These are phyloP conservation scores for Epirrhoe tristata DNA, from an alignment of 2,888 invertebrate genomes.

Conservation along the genomic window DNA sequence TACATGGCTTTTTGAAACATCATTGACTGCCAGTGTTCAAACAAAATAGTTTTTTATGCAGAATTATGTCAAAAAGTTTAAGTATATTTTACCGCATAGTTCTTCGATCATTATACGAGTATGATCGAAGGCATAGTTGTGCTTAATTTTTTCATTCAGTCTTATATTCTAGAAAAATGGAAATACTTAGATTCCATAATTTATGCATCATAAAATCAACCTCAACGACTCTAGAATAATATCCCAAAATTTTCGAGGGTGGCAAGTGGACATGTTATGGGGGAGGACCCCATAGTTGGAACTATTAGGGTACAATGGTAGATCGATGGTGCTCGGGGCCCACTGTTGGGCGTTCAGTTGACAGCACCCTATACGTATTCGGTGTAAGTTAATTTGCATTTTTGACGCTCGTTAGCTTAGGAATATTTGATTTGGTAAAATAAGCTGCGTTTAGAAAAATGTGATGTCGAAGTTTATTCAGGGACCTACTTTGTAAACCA, in stretches of 20 bases:
- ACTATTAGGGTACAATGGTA: slow-evolving; percentile 73
- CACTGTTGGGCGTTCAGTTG: slow-evolving; percentile 58
- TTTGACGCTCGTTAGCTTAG: slow-evolving; percentile 51
- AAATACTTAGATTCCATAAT: neutral
- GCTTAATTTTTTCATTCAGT: neutral
- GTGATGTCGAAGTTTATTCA: neutral
- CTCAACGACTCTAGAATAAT: slow-evolving; percentile 42
- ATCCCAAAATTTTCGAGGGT: slow-evolving; percentile 53
- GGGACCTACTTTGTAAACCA: no score
- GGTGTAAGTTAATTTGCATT: slow-evolving; percentile 77
- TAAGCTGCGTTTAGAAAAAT: slow-evolving; percentile 11
- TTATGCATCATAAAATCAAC: slow-evolving; percentile 12
- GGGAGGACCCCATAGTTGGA: slow-evolving; percentile 61
- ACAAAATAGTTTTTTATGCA: slow-evolving; percentile 29
- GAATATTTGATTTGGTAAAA: slow-evolving; percentile 31
- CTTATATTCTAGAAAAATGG: neutral
- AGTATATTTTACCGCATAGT: neutral
- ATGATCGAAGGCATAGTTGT: no score
- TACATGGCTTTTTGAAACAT: slow-evolving; percentile 37
- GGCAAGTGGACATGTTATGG: slow-evolving; percentile 63
- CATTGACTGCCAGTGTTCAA: slow-evolving; percentile 45
- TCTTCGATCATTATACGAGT: neutral
- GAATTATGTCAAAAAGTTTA: slow-evolving; percentile 35
- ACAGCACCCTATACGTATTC: slow-evolving; percentile 50
- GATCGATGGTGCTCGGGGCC: slow-evolving; percentile 59